These are phyloP conservation scores for Hyles euphorbiae DNA, from an alignment of 1,140 invertebrate species.

Conservation along the genomic window DNA sequence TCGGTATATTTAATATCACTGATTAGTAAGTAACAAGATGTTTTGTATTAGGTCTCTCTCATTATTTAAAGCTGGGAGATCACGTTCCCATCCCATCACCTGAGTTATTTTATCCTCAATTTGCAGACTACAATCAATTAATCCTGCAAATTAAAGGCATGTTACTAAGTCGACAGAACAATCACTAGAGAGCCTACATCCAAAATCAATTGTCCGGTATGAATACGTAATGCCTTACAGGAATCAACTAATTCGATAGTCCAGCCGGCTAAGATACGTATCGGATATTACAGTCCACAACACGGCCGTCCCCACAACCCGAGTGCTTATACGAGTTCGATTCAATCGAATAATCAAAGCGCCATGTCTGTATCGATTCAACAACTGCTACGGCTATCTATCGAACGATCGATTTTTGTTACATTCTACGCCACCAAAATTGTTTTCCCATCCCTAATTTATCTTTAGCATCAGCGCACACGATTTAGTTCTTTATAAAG, in stretches of 20 bases:
- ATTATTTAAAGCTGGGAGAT: too few species aligned
- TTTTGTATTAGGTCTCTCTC: too few species aligned
- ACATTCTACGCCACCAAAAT: conserved; percentile 31
- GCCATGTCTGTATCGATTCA: conserved; percentile 68
- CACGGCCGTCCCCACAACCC: conserved; percentile 33
- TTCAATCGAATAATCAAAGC: conserved; percentile 70
- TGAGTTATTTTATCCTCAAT: too few species aligned
- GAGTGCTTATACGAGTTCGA: conserved; percentile 49
- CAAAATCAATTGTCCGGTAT: conserved; percentile 55
- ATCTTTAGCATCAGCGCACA: not conserved
- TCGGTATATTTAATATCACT: too few species aligned
- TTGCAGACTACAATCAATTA: too few species aligned
- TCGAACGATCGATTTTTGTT: conserved; percentile 66
- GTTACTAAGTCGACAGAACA: not conserved
- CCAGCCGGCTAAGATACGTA: conserved; percentile 53
- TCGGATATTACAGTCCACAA: conserved; percentile 51
- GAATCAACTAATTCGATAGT: conserved; percentile 49
- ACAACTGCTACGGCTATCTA: conserved; percentile 63
- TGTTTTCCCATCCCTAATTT: not conserved
- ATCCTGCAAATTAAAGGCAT: too few species aligned
- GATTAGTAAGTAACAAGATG: too few species aligned
- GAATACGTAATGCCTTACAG: conserved; percentile 55
- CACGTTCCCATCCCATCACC: too few species aligned
- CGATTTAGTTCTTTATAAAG: not conserved
- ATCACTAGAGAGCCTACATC: conserved; percentile 23